Conservation (phyloP, 1,140 invertebrate species). For the Lordiphosa clarofinis region DNA sequence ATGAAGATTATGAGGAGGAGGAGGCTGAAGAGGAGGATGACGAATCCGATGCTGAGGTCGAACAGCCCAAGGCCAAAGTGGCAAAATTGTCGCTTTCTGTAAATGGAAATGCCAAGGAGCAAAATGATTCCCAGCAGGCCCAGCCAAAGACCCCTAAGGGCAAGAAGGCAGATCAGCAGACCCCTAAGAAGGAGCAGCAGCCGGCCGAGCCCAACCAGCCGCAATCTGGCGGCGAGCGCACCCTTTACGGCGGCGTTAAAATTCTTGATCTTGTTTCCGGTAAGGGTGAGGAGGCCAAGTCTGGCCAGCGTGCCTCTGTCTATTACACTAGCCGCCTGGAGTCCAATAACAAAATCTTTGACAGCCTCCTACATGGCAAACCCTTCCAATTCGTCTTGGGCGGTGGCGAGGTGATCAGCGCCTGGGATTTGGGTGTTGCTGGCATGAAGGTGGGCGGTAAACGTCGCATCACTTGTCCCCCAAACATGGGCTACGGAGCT, state of each 20-base stretch:
- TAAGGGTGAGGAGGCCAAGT: slow-evolving; percentile 87
- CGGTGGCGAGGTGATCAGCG: slow-evolving; percentile 92
- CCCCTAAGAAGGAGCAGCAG: slow-evolving; percentile 33
- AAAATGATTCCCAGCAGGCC: slow-evolving; percentile 52
- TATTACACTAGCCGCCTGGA: too few relatives aligned
- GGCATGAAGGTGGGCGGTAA: slow-evolving; percentile 97
- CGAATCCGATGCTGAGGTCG: slow-evolving; percentile 79
- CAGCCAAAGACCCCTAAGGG: slow-evolving; percentile 55
- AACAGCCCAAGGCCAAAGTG: slow-evolving; percentile 64
- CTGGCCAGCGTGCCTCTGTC: slow-evolving; percentile 88
- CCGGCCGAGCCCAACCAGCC: slow-evolving; percentile 52
- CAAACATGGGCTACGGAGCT: slow-evolving; percentile 90
- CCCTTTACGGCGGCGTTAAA: slow-evolving; percentile 86
- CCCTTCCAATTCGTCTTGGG: slow-evolving; percentile 93
- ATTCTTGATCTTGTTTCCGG: slow-evolving; percentile 90
- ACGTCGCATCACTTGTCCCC: slow-evolving; percentile 90
- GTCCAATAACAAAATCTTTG: slow-evolving; percentile 92
- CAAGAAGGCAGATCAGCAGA: slow-evolving; percentile 39
- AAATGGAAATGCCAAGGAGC: slow-evolving; percentile 26
- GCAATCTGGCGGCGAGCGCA: slow-evolving; percentile 78
- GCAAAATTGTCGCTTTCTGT: slow-evolving; percentile 57
- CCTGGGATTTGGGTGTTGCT: slow-evolving; percentile 92
- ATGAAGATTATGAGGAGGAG: slow-evolving; percentile 46
- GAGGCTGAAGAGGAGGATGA: slow-evolving; percentile 80
- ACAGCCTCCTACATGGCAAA: slow-evolving; percentile 85